A percentile compares a stretch with the other conserved stretches of the same genome.
phyloP scores from a whole-genome alignment of 2,888 invertebrate species.

The Nomada ruficornis region DNA sequence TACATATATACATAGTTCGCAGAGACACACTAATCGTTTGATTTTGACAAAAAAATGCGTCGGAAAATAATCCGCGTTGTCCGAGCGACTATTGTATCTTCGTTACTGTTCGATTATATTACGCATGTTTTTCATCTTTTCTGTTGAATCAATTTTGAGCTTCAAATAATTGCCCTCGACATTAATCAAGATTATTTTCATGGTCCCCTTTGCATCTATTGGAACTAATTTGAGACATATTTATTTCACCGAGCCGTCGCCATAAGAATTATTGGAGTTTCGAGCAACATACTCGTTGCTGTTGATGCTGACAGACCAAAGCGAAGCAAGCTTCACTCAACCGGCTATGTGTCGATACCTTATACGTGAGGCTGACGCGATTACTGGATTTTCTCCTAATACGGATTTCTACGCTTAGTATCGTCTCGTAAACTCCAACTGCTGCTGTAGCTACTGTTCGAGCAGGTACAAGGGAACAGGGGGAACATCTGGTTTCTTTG shows the following conservation, averaged over 20 bases:
- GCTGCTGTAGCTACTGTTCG: conserved; percentile 17
- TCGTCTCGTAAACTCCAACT: conserved; percentile 63
- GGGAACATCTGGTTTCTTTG: conserved; percentile 54
- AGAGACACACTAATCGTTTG: too few species aligned
- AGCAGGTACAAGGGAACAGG: conserved; percentile 24
- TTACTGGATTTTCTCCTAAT: conserved; percentile 78
- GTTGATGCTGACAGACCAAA: conserved; percentile 18
- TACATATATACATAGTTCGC: too few species aligned
- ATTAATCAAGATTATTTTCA: too few species aligned
- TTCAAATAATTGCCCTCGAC: too few species aligned
- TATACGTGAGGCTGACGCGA: conserved; percentile 76
- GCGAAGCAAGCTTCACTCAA: conserved; percentile 24
- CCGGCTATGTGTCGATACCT: conserved; percentile 73
- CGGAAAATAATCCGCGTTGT: too few species aligned
- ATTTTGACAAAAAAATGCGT: too few species aligned
- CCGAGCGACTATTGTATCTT: too few species aligned
- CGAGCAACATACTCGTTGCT: conserved; percentile 20
- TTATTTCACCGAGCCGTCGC: conserved; percentile 1
- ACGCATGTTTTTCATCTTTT: too few species aligned
- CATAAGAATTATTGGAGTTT: neutral
- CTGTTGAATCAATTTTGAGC: too few species aligned
- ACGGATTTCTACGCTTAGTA: conserved; percentile 74
- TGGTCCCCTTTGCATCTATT: too few species aligned
- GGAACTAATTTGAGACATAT: neutral
- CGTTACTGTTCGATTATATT: too few species aligned